phyloP scores from a whole-genome alignment of 2,113 vertebrate genomes.

The Cinclus cinclus region DNA sequence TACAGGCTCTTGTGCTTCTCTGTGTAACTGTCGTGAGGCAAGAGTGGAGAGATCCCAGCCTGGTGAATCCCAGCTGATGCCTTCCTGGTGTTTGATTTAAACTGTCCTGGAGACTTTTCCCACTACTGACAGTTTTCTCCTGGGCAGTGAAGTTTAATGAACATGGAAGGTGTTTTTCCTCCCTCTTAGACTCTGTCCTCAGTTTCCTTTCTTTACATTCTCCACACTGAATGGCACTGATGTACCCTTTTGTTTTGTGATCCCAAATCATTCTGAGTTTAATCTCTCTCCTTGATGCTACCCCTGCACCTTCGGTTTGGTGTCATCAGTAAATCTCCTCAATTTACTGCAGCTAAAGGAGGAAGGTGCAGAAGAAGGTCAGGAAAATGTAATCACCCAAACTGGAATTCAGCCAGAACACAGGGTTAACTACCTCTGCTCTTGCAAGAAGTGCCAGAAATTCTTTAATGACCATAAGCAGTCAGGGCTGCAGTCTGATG shows the following conservation, averaged over 20 bases:
- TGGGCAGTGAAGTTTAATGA: background rate
- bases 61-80: background rate
- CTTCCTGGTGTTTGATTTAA: background rate
- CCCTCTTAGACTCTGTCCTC: background rate
- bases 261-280: constrained; percentile 21
- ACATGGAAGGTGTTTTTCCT: background rate
- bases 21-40: background rate
- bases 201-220: background rate
- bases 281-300: background rate
- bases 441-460: constrained; percentile 37
- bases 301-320: background rate
- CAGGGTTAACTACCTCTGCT: constrained; percentile 4
- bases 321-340: constrained; percentile 34
- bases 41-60: background rate
- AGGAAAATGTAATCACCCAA: constrained; percentile 40
- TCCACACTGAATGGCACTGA: background rate
- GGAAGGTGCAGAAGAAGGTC: constrained; percentile 9
- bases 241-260: background rate
- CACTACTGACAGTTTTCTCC: background rate
- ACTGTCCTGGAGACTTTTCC: background rate
- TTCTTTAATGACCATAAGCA: constrained; percentile 35
- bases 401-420: constrained; percentile 56
- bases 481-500: background rate
- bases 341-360: constrained; percentile 44
- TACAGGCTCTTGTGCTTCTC: background rate